phyloP scores from a whole-genome alignment of 2,888 invertebrate species.

The Epinotia demarniana region DNA sequence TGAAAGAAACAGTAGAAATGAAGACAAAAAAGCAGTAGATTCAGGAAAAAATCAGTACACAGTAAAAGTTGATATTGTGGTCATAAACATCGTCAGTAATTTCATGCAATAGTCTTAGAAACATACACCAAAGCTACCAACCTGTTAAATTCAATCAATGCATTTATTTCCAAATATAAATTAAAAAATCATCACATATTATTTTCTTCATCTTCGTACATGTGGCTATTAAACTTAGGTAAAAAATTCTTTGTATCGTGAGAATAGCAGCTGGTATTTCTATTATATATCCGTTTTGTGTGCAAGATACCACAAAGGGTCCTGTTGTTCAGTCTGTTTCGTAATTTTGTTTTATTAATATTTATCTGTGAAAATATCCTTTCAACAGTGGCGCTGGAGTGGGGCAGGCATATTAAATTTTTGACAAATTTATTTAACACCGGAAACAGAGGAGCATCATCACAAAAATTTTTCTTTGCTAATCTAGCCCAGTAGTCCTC shows the following conservation, averaged over 20 bases:
- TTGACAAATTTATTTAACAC: too few species aligned
- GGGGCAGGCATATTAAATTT: too few species aligned
- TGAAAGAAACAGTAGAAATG: too few species aligned
- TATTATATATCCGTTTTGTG: background rate
- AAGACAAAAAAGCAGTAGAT: background rate
- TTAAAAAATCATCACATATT: background rate
- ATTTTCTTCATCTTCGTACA: background rate
- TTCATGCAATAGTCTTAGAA: background rate
- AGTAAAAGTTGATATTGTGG: too few species aligned
- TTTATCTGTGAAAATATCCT: too few species aligned
- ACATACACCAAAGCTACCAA: background rate
- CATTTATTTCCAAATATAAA: background rate
- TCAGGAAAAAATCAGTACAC: background rate
- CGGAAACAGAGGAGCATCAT: background rate
- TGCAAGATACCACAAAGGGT: slow-evolving; percentile 3
- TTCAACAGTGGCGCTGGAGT: too few species aligned
- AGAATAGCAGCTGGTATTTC: background rate
- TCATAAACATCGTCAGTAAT: too few species aligned
- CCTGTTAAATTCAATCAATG: background rate
- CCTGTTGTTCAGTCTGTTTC: background rate
- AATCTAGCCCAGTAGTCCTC: too few species aligned
- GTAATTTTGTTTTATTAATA: too few species aligned
- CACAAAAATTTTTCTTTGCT: background rate
- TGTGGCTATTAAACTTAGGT: background rate
- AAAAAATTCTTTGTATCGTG: slow-evolving; percentile 7